Conservation (phyloP, 2,113 vertebrate species). For the Orycteropus afer region DNA sequence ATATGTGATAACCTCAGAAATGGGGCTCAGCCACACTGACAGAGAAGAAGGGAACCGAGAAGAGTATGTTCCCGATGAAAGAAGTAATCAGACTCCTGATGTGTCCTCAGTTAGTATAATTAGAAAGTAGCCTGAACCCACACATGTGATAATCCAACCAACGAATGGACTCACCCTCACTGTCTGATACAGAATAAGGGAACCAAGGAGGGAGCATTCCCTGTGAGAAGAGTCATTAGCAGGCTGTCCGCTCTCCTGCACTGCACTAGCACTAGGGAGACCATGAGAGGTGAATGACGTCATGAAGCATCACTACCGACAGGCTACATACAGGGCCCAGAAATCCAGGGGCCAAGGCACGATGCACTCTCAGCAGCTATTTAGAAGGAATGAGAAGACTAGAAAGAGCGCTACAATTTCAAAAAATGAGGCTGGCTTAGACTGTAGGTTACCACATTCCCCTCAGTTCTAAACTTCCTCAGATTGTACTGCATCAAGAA, state of each 20-base stretch:
- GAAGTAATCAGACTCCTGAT: not conserved
- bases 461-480: not conserved
- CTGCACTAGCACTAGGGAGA: rapidly evolving
- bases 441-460: rapidly evolving
- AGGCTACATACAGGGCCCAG: not conserved
- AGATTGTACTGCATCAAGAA: not conserved
- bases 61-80: not conserved
- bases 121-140: not conserved
- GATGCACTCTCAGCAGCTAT: not conserved
- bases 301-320: not conserved
- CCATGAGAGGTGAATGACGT: rapidly evolving
- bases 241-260: not conserved
- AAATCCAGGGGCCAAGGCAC: not conserved
- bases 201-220: rapidly evolving
- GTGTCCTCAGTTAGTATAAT: too few species aligned
- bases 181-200: not conserved
- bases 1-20: not conserved
- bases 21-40: rapidly evolving
- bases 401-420: not conserved
- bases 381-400: rapidly evolving
- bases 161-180: not conserved
- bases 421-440: not conserved
- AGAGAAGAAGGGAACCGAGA: not conserved
- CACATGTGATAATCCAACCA: not conserved
- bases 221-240: not conserved